Evolutionary conservation across 2,113 vertebrate species (phyloP), one percentile per base, ranked within the genome.

Genomic region (Chionomys nivalis): DNA sequence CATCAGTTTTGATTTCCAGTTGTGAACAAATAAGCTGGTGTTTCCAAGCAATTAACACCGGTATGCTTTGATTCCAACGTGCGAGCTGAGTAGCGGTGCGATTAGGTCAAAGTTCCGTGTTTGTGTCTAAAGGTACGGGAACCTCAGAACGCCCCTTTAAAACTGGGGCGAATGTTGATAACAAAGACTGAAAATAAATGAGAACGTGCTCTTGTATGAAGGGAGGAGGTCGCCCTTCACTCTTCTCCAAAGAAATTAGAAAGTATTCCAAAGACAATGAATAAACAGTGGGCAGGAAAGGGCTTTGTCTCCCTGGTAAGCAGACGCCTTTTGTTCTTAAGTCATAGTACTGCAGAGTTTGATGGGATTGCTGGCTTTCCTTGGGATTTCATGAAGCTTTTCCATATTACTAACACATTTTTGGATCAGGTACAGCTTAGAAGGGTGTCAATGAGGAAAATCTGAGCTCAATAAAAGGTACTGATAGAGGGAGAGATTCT

Each of bases 61-160:
- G 58, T 49, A 81, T 91, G 55, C 94, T 96, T 44, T 93, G 33
- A 92, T 97, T 95, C 91, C 81, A 88, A 95, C 87, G 65, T 87
- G 97, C 36, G 55, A 91, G 73, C n/a, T 95, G 93, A 96, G 93
- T 23, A 77, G 96, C 97, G 97, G 52, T 79, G 97, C 47, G 83
- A 89, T 87, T 90, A 94, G 77, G 65, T 87, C 81, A 33, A 94
- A 5, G 36, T 83, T 28, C n/a, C n/a, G 42, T 28, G 39, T 63
- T 10, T 95, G 36, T 73, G 70, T 96, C 47, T 97, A 95, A 97
- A 90, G 96, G 93, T 96, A 85, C 33, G 87, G 79, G 86, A 23
- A 3, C 17, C 65, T 89, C 65, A 63, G 92, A 98, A 96, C 95
- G 97, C 87, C 91, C 44, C 89, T 97, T 97, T 96, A 97, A 97